These are phyloP conservation scores for Saccostrea cuccullata DNA, from an alignment of 1,140 invertebrate genomes.

Conservation along the genomic window DNA sequence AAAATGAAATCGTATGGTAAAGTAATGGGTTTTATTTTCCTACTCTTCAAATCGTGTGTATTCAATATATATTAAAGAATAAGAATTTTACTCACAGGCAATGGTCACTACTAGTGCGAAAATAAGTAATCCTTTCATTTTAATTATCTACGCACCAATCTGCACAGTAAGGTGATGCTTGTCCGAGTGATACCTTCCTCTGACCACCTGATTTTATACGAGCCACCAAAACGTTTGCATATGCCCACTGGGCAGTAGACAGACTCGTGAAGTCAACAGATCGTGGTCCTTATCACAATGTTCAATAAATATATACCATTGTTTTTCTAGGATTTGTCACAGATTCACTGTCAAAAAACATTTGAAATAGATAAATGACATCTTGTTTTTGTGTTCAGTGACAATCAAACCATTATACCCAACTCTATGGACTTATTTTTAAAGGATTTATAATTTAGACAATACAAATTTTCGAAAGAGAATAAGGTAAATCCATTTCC, in stretches of 20 bases:
- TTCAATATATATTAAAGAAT: neutral
- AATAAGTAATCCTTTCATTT: conserved; percentile 30
- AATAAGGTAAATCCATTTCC: too few relatives aligned
- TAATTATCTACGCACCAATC: conserved; percentile 7
- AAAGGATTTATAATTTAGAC: too few relatives aligned
- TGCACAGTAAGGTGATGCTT: conserved; percentile 7
- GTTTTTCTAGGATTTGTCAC: neutral
- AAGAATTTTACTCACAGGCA: neutral
- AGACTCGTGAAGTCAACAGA: neutral
- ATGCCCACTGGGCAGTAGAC: conserved; percentile 19
- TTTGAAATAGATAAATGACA: conserved; percentile 6
- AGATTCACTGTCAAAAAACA: neutral
- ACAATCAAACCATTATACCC: neutral
- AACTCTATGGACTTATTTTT: too few relatives aligned
- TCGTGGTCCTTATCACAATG: neutral
- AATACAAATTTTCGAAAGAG: too few relatives aligned
- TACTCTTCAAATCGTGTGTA: too few relatives aligned
- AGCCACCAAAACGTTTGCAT: conserved; percentile 7
- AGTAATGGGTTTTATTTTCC: too few relatives aligned
- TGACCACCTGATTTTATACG: neutral
- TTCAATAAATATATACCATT: conserved; percentile 11
- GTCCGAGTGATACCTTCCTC: neutral
- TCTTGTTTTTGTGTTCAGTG: neutral
- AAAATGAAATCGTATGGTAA: too few relatives aligned
- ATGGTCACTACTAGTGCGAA: conserved; percentile 13